Conservation (phyloP, 2,888 invertebrate species). For the Myathropa florea region DNA sequence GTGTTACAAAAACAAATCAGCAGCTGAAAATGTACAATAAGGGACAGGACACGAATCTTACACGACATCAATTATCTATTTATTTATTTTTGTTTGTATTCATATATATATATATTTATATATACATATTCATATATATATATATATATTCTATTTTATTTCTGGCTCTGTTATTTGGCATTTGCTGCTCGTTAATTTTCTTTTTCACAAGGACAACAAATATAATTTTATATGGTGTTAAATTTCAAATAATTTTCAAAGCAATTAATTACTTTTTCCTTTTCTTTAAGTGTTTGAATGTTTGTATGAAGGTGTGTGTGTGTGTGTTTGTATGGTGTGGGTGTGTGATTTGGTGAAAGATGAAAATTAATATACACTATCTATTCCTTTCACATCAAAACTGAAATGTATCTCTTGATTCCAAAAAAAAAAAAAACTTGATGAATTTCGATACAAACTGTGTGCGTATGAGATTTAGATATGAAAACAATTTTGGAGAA, state of each 20-base stretch:
- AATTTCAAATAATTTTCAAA: constrained; percentile 20
- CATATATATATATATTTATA: background rate
- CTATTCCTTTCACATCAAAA: no score
- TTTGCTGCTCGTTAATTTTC: constrained; percentile 60
- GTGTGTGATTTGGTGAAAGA: background rate
- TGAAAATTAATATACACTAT: background rate
- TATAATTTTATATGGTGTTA: constrained; percentile 38
- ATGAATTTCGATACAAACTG: no score
- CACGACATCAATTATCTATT: constrained; percentile 45
- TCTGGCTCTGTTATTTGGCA: constrained; percentile 52
- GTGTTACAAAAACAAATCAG: constrained; percentile 33
- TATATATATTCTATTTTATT: constrained; percentile 3
- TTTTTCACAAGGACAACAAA: constrained; percentile 52
- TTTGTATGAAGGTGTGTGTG: background rate
- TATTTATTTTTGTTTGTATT: background rate
- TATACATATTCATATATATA: background rate
- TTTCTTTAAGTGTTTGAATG: background rate
- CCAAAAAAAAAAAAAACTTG: no score
- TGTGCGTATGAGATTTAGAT: no score
- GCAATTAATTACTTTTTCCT: constrained; percentile 49
- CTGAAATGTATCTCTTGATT: no score
- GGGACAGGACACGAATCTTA: constrained; percentile 37
- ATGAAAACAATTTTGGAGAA: no score
- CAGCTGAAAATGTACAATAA: constrained; percentile 31
- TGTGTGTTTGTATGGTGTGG: background rate